phyloP scores from a whole-genome alignment of 1,140 invertebrate genomes.

The Metopolophium dirhodum region DNA sequence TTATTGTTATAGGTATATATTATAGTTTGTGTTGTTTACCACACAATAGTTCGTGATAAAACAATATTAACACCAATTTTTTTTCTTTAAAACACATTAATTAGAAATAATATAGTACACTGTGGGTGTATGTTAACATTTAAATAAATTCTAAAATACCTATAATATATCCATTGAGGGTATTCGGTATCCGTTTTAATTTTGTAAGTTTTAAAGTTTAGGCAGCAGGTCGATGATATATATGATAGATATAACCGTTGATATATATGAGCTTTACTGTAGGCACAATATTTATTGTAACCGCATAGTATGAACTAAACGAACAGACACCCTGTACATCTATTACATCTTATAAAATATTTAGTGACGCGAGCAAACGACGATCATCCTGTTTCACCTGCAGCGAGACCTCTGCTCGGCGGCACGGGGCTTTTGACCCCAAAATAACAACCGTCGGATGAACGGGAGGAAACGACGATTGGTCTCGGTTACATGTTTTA shows the following conservation, averaged over 20 bases:
- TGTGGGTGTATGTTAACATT: neutral
- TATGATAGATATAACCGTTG: too few species aligned
- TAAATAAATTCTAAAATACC: neutral
- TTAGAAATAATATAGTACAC: neutral
- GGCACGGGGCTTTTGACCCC: neutral
- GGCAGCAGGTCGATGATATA: neutral
- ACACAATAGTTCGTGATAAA: neutral
- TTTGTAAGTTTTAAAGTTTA: neutral
- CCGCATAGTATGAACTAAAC: neutral
- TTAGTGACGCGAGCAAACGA: neutral
- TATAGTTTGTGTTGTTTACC: neutral
- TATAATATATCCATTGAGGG: neutral
- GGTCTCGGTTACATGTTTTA: conserved; percentile 38
- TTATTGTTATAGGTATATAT: neutral
- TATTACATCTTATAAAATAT: neutral
- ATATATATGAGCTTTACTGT: neutral
- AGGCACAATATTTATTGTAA: neutral
- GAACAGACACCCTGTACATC: neutral
- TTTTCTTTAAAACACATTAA: neutral
- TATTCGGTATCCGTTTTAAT: neutral
- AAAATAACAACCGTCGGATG: neutral
- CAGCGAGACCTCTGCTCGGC: neutral
- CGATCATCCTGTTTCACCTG: conserved; percentile 23
- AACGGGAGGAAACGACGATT: conserved; percentile 41
- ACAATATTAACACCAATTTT: neutral